Percentiles rank a stretch among this genome's conserved stretches.
Conservation (phyloP, 2,113 vertebrate genomes). For the Euleptes europaea region DNA sequence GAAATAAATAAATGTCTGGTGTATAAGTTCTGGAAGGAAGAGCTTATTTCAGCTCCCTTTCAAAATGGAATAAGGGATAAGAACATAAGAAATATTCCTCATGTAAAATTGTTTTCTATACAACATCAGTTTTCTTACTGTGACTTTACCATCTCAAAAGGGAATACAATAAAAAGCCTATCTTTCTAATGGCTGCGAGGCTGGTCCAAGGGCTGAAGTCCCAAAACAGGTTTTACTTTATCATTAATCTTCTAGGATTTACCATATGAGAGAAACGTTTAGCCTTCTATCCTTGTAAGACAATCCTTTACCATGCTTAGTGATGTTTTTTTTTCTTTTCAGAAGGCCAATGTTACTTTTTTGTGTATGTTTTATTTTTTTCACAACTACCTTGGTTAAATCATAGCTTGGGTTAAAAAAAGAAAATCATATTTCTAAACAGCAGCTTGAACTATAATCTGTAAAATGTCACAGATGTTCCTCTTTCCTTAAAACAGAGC, state of each 20-base stretch:
- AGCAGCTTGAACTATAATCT: constrained; percentile 50
- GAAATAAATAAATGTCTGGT: too few relatives aligned
- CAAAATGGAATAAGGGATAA: too few relatives aligned
- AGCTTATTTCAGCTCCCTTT: too few relatives aligned
- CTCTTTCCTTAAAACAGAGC: constrained; percentile 61
- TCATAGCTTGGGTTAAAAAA: constrained; percentile 44
- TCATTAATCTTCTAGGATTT: not conserved
- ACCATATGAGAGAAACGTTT: not conserved
- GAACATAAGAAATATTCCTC: too few relatives aligned
- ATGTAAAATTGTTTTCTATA: too few relatives aligned
- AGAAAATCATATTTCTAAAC: constrained; percentile 44
- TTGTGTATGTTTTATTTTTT: constrained; percentile 32
- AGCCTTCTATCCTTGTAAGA: not conserved
- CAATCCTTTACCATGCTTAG: not conserved
- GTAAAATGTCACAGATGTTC: constrained; percentile 53
- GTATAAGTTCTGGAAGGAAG: too few relatives aligned
- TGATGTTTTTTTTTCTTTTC: not conserved
- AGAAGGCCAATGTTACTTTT: not conserved
- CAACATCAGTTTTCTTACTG: too few relatives aligned
- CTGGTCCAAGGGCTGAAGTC: too few relatives aligned
- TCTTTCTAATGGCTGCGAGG: not conserved
- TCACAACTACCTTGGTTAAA: constrained; percentile 33
- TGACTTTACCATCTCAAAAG: not conserved
- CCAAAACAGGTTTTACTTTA: not conserved
- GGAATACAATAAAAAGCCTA: not conserved